Evolutionary conservation across 2,797 vertebrate genomes (phyloP).

Genomic region (Esox lucius): DNA sequence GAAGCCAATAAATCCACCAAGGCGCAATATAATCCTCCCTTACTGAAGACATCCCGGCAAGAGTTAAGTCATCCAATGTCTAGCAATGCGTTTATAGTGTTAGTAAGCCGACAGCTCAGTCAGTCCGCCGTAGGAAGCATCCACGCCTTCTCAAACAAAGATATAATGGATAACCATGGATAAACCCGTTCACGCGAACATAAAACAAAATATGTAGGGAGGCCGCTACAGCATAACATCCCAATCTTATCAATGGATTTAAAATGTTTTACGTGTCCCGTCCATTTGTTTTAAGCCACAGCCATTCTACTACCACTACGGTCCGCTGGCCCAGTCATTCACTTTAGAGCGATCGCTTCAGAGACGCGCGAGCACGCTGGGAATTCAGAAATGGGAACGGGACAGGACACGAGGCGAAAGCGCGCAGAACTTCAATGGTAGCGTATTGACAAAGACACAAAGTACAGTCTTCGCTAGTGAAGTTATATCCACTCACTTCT

Average conservation of each 20-base stretch:
- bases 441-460: not conserved
- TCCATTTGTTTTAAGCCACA: conserved; percentile 14
- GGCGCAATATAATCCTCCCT: conserved; percentile 83
- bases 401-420: conserved; percentile 31
- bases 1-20: conserved; percentile 92
- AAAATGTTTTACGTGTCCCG: conserved; percentile 3
- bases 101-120: conserved; percentile 17
- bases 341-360: not conserved
- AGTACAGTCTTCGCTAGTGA: too few species aligned
- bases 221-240: not conserved
- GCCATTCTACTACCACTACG: conserved; percentile 24
- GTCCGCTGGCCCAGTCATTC: not conserved
- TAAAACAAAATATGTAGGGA: conserved; percentile 6
- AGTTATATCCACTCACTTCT: too few species aligned
- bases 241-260: not conserved
- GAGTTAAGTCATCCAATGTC: not conserved
- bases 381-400: not conserved
- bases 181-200: conserved; percentile 14
- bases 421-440: conserved; percentile 42
- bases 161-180: conserved; percentile 32
- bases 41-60: conserved; percentile 73
- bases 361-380: conserved; percentile 56
- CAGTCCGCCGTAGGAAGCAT: conserved; percentile 41
- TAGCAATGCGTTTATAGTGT: not conserved
- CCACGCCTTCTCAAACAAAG: conserved; percentile 63